Evolutionary conservation across 2,113 vertebrate genomes (phyloP), one percentile per base, ranked within the genome.

Genomic region (Erythrocercus mccallii): DNA sequence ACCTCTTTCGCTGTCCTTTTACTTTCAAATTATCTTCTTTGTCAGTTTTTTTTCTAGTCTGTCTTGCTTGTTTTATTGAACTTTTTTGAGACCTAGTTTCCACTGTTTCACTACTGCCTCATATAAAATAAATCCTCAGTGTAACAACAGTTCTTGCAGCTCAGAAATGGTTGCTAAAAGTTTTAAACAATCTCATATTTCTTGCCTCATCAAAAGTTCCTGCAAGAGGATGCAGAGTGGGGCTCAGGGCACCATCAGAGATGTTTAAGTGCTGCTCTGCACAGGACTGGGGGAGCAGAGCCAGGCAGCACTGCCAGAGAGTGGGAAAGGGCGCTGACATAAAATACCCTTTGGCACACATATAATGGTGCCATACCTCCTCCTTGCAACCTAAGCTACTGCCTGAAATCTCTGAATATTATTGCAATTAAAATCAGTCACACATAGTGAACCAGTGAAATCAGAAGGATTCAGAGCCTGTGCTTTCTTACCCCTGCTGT

Each of bases 281-380:
- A 15, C 19, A 22, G 50, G 60, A 11, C 44, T 77, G 15, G 25
- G 24, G 33, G 30, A 69, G 37, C 28, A 58, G 33, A 68, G 18
- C 17, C 7, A 5, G 19, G 22, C 35, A 65, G 60, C 16, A 4
- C 6, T 12, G 47, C 24, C 51, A 20, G 51, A 51, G 15, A 62
- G 38, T 3, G 3, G 24, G 31, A 79, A 58, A 61, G 47, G 42
- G 35, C 35, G 21, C 38, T 66, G 19, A 19, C 6, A 20, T 6
- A 13, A 79, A 58, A 18, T 23, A 9, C 11, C 6, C 27, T 61
- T 45, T 16, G 37, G 21, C 61, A 22, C 7, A 8, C 40, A 33
- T 3, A 0, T 12, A 81, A n/a, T 2, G 3, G 20, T 38, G 14
- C 0, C 3, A 38, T 16, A 12, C 7, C 14, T 31, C 20, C n/a